Evolutionary conservation across 1,140 invertebrate species (phyloP).

Genomic region (Agrypnia vestita): DNA sequence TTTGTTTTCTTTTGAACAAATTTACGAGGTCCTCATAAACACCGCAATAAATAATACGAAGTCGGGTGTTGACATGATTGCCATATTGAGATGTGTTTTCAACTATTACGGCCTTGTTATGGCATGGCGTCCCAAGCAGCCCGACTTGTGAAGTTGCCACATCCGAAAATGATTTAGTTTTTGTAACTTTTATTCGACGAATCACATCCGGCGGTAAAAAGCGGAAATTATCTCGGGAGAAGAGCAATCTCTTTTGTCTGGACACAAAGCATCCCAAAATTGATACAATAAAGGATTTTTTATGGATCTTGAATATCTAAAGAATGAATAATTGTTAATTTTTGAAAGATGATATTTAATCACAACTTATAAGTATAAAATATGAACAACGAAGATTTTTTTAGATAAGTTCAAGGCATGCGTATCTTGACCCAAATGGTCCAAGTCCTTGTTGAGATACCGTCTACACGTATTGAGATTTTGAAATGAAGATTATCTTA

Average conservation of each 20-base stretch:
- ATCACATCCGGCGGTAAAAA: conserved; percentile 27
- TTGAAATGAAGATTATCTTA: no score
- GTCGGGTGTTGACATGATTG: conserved; percentile 9
- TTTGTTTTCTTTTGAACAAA: no score
- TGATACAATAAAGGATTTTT: no score
- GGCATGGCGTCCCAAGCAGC: background rate
- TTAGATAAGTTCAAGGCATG: no score
- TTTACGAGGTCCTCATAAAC: background rate
- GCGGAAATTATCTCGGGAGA: conserved; percentile 21
- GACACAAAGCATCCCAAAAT: background rate
- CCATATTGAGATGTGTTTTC: background rate
- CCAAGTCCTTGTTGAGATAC: no score
- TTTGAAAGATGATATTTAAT: no score
- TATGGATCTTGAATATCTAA: no score
- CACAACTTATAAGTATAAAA: no score
- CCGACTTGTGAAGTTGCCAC: conserved; percentile 31
- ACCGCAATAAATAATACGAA: background rate
- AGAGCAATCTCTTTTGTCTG: conserved; percentile 11
- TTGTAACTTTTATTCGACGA: conserved; percentile 7
- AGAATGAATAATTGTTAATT: no score
- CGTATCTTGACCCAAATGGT: no score
- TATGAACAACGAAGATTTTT: no score
- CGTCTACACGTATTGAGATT: no score
- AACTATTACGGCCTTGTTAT: background rate
- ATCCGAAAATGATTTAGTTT: conserved; percentile 28